phyloP scores from a whole-genome alignment of 2,113 vertebrate species.

The Alosa alosa region DNA sequence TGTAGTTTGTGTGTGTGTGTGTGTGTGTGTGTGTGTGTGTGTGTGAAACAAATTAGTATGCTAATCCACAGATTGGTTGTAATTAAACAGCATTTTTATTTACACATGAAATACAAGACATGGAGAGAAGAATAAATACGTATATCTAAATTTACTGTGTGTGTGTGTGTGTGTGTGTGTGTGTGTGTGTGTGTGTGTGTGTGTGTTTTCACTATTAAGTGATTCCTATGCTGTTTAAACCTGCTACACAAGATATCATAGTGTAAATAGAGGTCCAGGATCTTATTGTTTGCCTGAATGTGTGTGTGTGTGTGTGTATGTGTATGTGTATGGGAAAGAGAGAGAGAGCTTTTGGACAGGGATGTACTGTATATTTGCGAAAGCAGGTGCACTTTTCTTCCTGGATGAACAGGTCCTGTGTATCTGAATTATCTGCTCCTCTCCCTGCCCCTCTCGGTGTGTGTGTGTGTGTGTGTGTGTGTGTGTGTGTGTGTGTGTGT shows the following conservation, averaged over 20 bases:
- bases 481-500: neutral
- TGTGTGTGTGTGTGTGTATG: neutral
- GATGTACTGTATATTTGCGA: neutral
- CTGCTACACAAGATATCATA: neutral
- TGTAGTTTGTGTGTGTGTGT: neutral
- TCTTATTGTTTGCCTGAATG: neutral
- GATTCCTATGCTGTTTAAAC: neutral
- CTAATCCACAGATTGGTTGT: neutral
- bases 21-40: conserved; percentile 1
- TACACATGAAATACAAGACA: neutral
- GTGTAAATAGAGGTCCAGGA: conserved; percentile 5
- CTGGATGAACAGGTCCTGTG: neutral
- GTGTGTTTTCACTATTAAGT: neutral
- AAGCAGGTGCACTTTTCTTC: neutral
- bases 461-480: too few species aligned
- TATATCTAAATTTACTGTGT: conserved; percentile 10
- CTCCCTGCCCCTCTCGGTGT: neutral
- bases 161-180: conserved; percentile 9
- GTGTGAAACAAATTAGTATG: neutral
- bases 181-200: neutral
- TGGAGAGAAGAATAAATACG: conserved; percentile 7
- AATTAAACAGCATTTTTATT: conserved; percentile 5
- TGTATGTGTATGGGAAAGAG: neutral
- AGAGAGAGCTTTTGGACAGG: conserved; percentile 25
- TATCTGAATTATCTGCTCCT: neutral